Conservation (phyloP, 92 coral and sea anemone species). For the Plumapathes pennacea region DNA sequence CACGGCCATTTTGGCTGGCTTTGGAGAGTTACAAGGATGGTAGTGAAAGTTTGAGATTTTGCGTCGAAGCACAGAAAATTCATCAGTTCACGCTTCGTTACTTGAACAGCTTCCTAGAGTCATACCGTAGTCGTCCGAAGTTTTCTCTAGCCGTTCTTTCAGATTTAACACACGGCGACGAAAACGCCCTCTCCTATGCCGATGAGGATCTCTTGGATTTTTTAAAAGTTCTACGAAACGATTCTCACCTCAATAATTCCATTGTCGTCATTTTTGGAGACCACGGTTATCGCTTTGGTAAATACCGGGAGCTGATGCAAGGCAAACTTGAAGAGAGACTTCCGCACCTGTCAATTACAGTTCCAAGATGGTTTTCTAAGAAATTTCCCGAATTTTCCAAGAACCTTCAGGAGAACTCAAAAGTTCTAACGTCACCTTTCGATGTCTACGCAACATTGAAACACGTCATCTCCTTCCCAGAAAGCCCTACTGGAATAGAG, state of each 20-base stretch:
- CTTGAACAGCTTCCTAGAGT: slow-evolving; percentile 42
- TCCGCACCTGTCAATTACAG: slow-evolving; percentile 69
- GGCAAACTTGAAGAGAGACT: slow-evolving; percentile 88
- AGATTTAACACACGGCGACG: slow-evolving; percentile 53
- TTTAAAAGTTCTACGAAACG: slow-evolving; percentile 33
- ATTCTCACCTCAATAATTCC: slow-evolving; percentile 55
- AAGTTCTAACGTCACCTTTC: slow-evolving; percentile 81
- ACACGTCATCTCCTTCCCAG: slow-evolving; percentile 78
- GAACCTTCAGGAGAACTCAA: slow-evolving; percentile 54
- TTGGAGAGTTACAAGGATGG: slow-evolving; percentile 2
- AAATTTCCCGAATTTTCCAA: slow-evolving; percentile 47
- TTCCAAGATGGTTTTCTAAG: slow-evolving; percentile 73
- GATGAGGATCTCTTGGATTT: slow-evolving; percentile 46
- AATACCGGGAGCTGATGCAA: slow-evolving; percentile 56
- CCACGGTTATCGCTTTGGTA: slow-evolving; percentile 72
- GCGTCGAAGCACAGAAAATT: slow-evolving; percentile 41
- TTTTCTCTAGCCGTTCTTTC: slow-evolving; percentile 48
- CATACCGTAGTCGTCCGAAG: slow-evolving; percentile 47
- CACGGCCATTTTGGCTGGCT: slow-evolving; percentile 54
- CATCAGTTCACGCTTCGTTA: slow-evolving; percentile 55
- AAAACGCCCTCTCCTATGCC: slow-evolving; percentile 47
- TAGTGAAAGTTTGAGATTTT: not conserved
- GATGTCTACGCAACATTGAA: slow-evolving; percentile 82
- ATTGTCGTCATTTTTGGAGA: slow-evolving; percentile 69
- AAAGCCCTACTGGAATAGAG: slow-evolving; percentile 52